Evolutionary conservation across 1,140 invertebrate species (phyloP), one percentile per base, ranked within the genome.

Genomic region (Lepidotrigona ventralis): DNA sequence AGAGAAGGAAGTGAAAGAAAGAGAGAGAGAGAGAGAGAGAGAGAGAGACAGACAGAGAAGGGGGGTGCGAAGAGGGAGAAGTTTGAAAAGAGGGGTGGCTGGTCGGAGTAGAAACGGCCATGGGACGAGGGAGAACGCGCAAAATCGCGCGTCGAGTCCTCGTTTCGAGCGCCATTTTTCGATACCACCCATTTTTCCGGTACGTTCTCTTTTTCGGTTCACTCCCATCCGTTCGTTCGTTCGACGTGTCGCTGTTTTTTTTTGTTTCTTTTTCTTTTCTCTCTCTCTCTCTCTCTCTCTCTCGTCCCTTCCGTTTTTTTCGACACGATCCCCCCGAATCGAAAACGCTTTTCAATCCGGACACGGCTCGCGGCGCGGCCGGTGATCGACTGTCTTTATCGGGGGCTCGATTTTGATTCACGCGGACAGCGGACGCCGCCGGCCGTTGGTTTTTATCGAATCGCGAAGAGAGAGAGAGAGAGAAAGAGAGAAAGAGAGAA

Each of bases 161-260:
- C 76, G 75, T 79, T 63, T 71, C 71, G 56, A 66, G 83, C 86
- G 86, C 86, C 86, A 88, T 88, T 88, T 88, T 88, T 88, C 86
- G 83, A 88, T 85, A 85, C 66, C 72, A 75, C 76, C 53, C 83
- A 53, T 79, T 83, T 79, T 79, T 83, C 68, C 83, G 70, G 26
- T 23, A 4, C 63, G 60, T 60, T 60, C 74, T 70, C 74, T 87
- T 72, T 80, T 71, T 84, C 82, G 56, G 5, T 39, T n/a, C 60
- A 17, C n/a, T 15, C 53, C 29, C 71, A 56, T 46, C 85, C 60
- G 26, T 69, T 29, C 46, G 26, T 23, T 51, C 11, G 51, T 21
- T 14, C 33, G 39, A 46, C 39, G 39, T 46, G 39, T 8, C 39
- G 39, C 39, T 46, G 39, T 46, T 46, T 46, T 39, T 39, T 46